Percentiles rank a stretch among this genome's conserved stretches.
Evolutionary conservation across 2,113 vertebrate species (phyloP).

Genomic region (Chaetops frenatus): DNA sequence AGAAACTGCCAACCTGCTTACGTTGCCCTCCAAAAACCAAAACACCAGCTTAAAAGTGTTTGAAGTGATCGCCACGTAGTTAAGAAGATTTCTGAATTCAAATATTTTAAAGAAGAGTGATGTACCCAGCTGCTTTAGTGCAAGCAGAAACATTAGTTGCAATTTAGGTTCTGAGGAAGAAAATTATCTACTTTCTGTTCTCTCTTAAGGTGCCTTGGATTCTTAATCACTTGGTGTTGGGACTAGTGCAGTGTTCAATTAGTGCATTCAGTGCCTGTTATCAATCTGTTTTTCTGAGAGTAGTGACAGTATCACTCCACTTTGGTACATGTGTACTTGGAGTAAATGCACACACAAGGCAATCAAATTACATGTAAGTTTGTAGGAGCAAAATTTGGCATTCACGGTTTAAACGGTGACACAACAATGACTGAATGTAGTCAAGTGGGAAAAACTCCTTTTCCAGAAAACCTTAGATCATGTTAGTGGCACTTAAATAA

Average conservation of each 20-base stretch:
- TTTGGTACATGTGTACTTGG: background rate
- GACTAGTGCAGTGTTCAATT: background rate
- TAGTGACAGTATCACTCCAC: background rate
- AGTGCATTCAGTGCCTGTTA: background rate
- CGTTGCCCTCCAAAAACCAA: background rate
- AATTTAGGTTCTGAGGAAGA: background rate
- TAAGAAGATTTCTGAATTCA: background rate
- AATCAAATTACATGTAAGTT: background rate
- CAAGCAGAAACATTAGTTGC: background rate
- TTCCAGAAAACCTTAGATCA: background rate
- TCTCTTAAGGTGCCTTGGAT: background rate
- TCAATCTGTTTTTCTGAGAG: background rate
- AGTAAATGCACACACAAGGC: background rate
- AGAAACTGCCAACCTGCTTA: background rate
- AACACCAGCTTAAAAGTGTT: background rate
- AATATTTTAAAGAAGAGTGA: background rate
- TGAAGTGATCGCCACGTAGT: accelerated
- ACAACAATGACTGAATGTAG: background rate
- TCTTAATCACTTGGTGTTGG: background rate
- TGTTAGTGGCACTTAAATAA: background rate
- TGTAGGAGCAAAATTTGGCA: background rate
- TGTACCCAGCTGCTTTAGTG: background rate
- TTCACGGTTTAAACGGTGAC: background rate
- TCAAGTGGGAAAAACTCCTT: background rate
- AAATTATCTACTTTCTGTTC: background rate